Conservation (phyloP, 2,888 invertebrate species). For the Meandrusa payeni region DNA sequence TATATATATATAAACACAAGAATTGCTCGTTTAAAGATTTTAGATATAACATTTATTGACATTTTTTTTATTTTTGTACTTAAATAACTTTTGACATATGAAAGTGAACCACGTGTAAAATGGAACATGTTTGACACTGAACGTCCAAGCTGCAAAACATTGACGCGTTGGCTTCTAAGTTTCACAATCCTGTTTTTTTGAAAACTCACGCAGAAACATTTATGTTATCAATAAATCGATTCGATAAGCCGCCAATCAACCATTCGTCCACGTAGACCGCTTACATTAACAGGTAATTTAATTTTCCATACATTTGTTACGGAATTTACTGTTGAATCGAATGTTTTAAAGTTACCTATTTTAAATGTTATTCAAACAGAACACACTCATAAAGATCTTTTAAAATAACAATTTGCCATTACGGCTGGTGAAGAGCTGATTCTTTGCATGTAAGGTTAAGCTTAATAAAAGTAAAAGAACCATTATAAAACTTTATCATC, state of each 20-base stretch:
- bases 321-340: slow-evolving; percentile 27
- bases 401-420: too few relatives aligned
- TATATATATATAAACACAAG: too few relatives aligned
- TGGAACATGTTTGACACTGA: slow-evolving; percentile 5
- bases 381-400: background rate
- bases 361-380: slow-evolving; percentile 6
- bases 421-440: too few relatives aligned
- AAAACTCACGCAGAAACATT: slow-evolving; percentile 20
- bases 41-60: too few relatives aligned
- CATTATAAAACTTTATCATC: too few relatives aligned
- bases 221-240: slow-evolving; percentile 49
- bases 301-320: slow-evolving; percentile 40
- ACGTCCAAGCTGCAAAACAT: slow-evolving; percentile 22
- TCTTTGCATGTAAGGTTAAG: too few relatives aligned
- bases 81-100: too few relatives aligned
- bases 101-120: slow-evolving; percentile 8
- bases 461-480: too few relatives aligned
- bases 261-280: slow-evolving; percentile 54
- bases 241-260: slow-evolving; percentile 57
- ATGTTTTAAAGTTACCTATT: slow-evolving; percentile 2
- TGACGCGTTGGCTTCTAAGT: slow-evolving; percentile 27
- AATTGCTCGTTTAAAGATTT: too few relatives aligned
- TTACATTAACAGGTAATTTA: slow-evolving; percentile 50
- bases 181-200: slow-evolving; percentile 24
- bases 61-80: too few relatives aligned